Conservation (phyloP, 2,888 invertebrate species). For the Nudaria mundana region DNA sequence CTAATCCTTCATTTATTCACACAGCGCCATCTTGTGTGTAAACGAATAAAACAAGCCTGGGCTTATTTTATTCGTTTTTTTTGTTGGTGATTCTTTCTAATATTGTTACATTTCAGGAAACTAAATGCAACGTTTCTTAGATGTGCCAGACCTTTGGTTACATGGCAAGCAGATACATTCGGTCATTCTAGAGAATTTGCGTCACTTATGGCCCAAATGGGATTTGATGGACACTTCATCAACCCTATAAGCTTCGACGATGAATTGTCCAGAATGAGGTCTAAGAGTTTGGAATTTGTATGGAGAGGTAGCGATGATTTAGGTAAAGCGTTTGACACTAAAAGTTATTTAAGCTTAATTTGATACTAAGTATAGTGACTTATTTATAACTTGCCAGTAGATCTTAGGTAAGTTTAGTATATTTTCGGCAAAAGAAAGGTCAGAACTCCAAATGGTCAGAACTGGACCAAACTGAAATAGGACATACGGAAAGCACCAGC, state of each 20-base stretch:
- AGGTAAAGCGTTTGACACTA: too few species aligned
- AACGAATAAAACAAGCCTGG: too few species aligned
- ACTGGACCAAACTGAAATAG: too few species aligned
- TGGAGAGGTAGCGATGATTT: conserved; percentile 89
- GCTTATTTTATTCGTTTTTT: too few species aligned
- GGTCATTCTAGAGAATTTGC: conserved; percentile 93
- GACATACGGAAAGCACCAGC: too few species aligned
- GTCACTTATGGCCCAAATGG: conserved; percentile 83
- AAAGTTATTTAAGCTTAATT: not conserved
- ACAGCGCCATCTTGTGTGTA: too few species aligned
- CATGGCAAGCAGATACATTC: conserved; percentile 90
- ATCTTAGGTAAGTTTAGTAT: too few species aligned
- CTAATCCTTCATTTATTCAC: too few species aligned
- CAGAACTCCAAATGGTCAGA: too few species aligned
- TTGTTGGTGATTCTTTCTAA: too few species aligned
- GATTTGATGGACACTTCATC: conserved; percentile 91
- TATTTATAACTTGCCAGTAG: too few species aligned
- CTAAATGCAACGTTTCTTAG: conserved; percentile 84
- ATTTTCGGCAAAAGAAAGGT: too few species aligned
- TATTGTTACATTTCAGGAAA: conserved; percentile 54
- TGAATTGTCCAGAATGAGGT: conserved; percentile 81
- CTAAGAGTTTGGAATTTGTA: conserved; percentile 89
- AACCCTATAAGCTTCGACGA: conserved; percentile 93
- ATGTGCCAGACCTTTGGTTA: conserved; percentile 86
- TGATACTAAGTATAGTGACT: not conserved